phyloP scores from a whole-genome alignment of 2,113 vertebrate species.

The Eupsittula cactorum region DNA sequence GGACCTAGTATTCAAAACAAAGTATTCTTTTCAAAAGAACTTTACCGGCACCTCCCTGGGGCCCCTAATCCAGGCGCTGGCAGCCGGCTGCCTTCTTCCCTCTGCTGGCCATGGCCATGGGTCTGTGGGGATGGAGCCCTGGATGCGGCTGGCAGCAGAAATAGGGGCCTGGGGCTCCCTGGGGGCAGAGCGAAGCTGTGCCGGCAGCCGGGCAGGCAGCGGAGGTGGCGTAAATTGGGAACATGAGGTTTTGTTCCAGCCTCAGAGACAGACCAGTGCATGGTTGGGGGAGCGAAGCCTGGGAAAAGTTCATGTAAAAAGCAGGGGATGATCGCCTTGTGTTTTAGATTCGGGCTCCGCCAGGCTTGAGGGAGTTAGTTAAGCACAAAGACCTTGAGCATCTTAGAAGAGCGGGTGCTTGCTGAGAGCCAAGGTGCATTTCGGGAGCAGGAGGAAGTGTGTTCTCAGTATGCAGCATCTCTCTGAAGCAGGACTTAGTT shows the following conservation, averaged over 20 bases:
- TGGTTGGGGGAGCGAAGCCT: background rate
- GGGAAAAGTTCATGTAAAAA: background rate
- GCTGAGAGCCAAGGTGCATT: background rate
- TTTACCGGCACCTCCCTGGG: slow-evolving; percentile 64
- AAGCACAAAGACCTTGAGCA: background rate
- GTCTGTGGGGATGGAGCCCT: slow-evolving; percentile 53
- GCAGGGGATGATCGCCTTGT: background rate
- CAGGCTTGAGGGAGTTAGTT: background rate
- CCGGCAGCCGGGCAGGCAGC: background rate
- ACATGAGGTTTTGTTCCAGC: slow-evolving; percentile 26
- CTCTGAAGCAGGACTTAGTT: background rate
- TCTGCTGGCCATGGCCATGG: slow-evolving; percentile 63
- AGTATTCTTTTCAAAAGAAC: no score
- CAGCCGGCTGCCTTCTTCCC: slow-evolving; percentile 66
- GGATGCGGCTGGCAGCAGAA: background rate
- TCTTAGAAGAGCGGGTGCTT: background rate
- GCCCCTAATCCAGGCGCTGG: slow-evolving; percentile 67
- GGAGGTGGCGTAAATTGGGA: slow-evolving; percentile 12
- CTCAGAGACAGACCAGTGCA: background rate
- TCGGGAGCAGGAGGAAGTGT: background rate
- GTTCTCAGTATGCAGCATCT: background rate
- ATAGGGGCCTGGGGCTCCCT: background rate
- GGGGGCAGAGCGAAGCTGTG: background rate
- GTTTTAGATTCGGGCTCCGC: background rate
- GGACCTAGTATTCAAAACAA: background rate